Evolutionary conservation across 2,113 vertebrate species (phyloP), one percentile per base, ranked within the genome.

Genomic region (Thunnus thynnus): DNA sequence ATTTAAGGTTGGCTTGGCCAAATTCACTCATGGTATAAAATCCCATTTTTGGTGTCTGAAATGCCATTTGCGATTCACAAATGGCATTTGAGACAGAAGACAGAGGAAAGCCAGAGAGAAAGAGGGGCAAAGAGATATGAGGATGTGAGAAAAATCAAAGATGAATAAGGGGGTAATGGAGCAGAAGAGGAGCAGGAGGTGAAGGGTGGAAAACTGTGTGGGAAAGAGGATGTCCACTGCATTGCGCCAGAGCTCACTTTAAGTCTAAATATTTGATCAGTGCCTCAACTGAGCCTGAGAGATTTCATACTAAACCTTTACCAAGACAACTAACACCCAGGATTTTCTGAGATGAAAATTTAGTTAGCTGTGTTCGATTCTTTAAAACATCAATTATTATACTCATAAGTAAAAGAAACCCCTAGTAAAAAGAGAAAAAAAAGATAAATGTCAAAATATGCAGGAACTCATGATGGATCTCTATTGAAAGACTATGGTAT

Each of bases 191-290:
- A 71, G 71, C 12, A 72, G 18, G 56, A 64, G 67, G 22, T 17
- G 17, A 13, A 72, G 22, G 22, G 13, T 54, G 22, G 71, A 36
- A 68, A 13, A 32, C 7, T 65, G 27, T 36, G 36, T n/a, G 18
- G 18, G 36, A 70, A 69, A 51, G 46, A 5, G 72, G 46, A 36
- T 22, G 61, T 27, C 50, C 62, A 56, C 52, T 66, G 60, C 41
- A 44, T 44, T 67, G 67, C 60, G 62, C 41, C 69, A 52, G 20
- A 76, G 48, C 65, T 61, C 54, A 60, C 44, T 25, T 32, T 61
- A 32, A 76, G 14, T 50, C 64, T 56, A 41, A 65, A 70, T 70
- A 62, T 67, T 67, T 69, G 22, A 14, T 67, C 58, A 4, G 2
- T 64, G 64, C 20, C 17, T 73, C 41, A 63, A 5, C 30, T 25